Base-by-base conservation (phyloP, 2,888 invertebrate genomes). In the Drosophila cyrtoloma region DNA sequence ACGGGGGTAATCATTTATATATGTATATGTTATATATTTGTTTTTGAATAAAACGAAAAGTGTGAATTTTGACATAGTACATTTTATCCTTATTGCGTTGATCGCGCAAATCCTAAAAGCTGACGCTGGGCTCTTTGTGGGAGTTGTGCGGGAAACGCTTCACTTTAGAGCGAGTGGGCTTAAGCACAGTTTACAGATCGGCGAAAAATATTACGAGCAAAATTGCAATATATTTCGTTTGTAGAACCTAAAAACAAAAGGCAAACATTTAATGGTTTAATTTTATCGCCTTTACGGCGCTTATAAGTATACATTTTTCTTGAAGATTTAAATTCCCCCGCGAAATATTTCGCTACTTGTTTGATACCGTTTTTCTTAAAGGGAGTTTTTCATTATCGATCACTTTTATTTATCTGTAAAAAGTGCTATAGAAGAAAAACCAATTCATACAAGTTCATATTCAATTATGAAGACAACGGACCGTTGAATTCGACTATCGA, bases 61-160 rank as follows among this genome's bases (percentile, higher is more conserved):
- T 35, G 14, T 5, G 7, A 10, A 39, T 30, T 33, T 39, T 57
- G 30, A 57, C 28, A 57, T 30, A 50, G 50, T 84, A 84, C 22
- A 87, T 71, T 44, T 78, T 75, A 52, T 75, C 72, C 16, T 60
- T 60, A 47, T 30, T 79, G n/a, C 86, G 83, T 5, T 81, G 81
- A 56, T 92, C 87, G 5, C 90, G 84, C 53, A 92, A 66, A 79
- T 91, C 91, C 78, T 92, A 90, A 57, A 77, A 90, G 35, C 92
- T 92, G 19, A 92, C 91, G 4, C 92, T 92, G 32, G 87, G 71
- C 44, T 93, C 93, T 70, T 93, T 92, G 79, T 93, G 94, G 73
- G 92, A 90, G 82, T 94, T 94, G 93, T 95, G 96, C 94, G 94
- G 94, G 92, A 96, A 97, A 71, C 95, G 95, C 94, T 97, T 98